phyloP scores from a whole-genome alignment of 2,888 invertebrate genomes.

The Mythimna lalbum region DNA sequence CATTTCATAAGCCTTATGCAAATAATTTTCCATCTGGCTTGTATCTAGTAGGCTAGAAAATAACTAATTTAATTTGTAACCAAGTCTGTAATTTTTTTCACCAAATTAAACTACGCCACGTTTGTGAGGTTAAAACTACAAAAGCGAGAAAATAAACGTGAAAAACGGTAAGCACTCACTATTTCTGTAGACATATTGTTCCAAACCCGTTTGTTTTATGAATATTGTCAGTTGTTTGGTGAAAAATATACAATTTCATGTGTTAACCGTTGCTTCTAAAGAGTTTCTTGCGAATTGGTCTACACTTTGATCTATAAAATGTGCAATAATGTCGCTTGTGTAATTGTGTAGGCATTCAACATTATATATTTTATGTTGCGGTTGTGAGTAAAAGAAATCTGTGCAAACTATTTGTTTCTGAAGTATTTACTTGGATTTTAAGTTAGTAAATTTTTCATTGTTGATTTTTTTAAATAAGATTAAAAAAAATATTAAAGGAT shows the following conservation, averaged over 20 bases:
- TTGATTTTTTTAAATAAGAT: too few species aligned
- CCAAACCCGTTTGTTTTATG: slow-evolving; percentile 56
- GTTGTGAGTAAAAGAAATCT: not conserved
- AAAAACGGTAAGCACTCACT: slow-evolving; percentile 51
- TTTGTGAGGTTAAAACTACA: slow-evolving; percentile 22
- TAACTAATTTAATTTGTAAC: not conserved
- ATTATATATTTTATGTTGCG: not conserved
- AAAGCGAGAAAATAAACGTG: slow-evolving; percentile 27
- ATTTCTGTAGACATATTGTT: slow-evolving; percentile 36
- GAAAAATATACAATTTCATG: slow-evolving; percentile 35
- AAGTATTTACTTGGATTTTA: too few species aligned
- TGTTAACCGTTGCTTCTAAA: slow-evolving; percentile 43
- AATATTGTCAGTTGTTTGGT: slow-evolving; percentile 41
- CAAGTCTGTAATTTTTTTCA: not conserved
- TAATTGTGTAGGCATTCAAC: slow-evolving; percentile 21
- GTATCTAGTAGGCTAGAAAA: not conserved
- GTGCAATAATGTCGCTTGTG: slow-evolving; percentile 5
- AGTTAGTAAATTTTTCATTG: too few species aligned
- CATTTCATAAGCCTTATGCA: not conserved
- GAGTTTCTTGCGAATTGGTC: slow-evolving; percentile 47
- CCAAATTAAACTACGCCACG: not conserved
- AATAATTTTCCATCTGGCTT: not conserved
- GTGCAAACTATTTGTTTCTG: not conserved
- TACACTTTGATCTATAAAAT: slow-evolving; percentile 52
- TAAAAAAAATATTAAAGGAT: too few species aligned